Evolutionary conservation across 1,140 invertebrate genomes (phyloP).

Genomic region (Pogonomyrmex barbatus): DNA sequence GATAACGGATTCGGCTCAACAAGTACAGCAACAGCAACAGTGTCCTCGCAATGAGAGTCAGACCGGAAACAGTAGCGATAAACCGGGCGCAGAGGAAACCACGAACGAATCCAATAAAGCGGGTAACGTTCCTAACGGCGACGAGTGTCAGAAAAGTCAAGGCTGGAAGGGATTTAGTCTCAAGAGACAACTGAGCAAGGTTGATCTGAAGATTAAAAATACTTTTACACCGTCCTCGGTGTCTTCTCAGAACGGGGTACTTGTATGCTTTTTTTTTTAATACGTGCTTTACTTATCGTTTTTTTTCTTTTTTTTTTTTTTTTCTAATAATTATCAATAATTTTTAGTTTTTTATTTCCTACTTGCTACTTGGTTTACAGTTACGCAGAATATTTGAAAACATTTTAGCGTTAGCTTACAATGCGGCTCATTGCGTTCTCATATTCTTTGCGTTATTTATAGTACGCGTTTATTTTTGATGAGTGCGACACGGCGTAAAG

Average conservation of each 20-base stretch:
- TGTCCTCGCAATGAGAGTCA: slow-evolving; percentile 71
- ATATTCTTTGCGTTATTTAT: neutral
- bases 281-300: slow-evolving; percentile 53
- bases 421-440: neutral
- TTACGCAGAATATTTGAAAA: neutral
- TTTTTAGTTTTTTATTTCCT: neutral
- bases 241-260: slow-evolving; percentile 85
- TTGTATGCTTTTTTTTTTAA: slow-evolving; percentile 78
- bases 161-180: slow-evolving; percentile 91
- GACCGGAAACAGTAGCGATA: slow-evolving; percentile 72
- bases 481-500: neutral
- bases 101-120: slow-evolving; percentile 66
- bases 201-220: slow-evolving; percentile 92
- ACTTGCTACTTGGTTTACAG: neutral
- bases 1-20: slow-evolving; percentile 73
- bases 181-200: slow-evolving; percentile 92
- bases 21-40: slow-evolving; percentile 72
- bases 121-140: slow-evolving; percentile 64
- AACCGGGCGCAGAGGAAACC: slow-evolving; percentile 75
- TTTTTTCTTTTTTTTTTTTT: neutral
- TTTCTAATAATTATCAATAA: neutral
- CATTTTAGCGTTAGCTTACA: slow-evolving; percentile 20
- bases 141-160: slow-evolving; percentile 81
- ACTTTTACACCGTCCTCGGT: slow-evolving; percentile 86
- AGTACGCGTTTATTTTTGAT: neutral